A percentile compares a stretch with the other conserved stretches of the same genome.
Evolutionary conservation across 2,888 invertebrate species (phyloP).

Genomic region (Neria commutata): DNA sequence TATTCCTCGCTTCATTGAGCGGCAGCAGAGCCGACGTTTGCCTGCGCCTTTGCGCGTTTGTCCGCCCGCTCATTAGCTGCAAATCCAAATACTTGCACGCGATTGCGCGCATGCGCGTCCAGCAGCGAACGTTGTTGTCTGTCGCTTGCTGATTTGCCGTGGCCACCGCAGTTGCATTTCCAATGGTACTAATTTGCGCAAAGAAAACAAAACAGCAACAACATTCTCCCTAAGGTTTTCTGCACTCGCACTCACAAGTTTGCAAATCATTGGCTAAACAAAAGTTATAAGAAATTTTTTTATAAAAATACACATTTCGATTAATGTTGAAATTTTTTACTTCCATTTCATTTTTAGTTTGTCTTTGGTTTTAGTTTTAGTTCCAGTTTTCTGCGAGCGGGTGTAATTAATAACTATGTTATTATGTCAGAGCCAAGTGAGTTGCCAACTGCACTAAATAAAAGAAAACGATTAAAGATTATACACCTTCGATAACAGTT

Average conservation of each 20-base stretch:
- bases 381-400: slow-evolving; percentile 23
- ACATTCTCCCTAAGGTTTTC: slow-evolving; percentile 20
- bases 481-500: no score
- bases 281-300: neutral
- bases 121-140: no score
- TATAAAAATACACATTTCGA: neutral
- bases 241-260: neutral
- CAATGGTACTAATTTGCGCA: no score
- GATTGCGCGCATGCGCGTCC: slow-evolving; percentile 44
- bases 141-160: no score
- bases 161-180: no score
- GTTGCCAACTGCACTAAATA: slow-evolving; percentile 26
- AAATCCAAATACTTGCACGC: slow-evolving; percentile 49
- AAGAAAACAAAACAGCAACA: slow-evolving; percentile 4
- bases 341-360: neutral
- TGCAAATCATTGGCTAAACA: neutral
- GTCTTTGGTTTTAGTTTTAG: slow-evolving; percentile 22
- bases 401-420: slow-evolving; percentile 48
- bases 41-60: no score
- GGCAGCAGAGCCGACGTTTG: no score
- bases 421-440: slow-evolving; percentile 35
- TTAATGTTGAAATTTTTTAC: neutral
- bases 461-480: neutral
- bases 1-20: no score
- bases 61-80: slow-evolving; percentile 42